These are phyloP conservation scores for Ectropis crepuscularia DNA, from an alignment of 2,888 invertebrate genomes.

Conservation along the genomic window DNA sequence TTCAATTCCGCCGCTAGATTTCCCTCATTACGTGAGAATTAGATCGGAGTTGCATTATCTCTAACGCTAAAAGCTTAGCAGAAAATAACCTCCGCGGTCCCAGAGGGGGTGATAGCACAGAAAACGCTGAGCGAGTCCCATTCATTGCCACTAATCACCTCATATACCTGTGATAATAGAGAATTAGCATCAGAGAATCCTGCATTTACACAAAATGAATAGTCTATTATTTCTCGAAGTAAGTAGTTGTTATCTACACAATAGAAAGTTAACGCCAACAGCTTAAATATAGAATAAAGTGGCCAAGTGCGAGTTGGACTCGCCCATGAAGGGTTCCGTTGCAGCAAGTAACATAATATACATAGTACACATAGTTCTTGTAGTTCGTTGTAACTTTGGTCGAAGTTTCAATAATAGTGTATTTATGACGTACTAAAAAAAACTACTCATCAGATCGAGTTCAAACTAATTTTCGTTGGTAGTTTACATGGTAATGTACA, in stretches of 20 bases:
- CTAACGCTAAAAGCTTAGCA: slow-evolving; percentile 31
- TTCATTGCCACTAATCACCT: slow-evolving; percentile 32
- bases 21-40: slow-evolving; percentile 41
- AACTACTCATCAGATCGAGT: too few species aligned
- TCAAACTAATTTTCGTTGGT: too few species aligned
- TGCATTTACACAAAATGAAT: slow-evolving; percentile 20
- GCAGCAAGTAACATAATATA: too few species aligned
- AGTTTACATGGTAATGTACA: too few species aligned
- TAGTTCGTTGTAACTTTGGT: too few species aligned
- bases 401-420: too few species aligned
- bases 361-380: too few species aligned
- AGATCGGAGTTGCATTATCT: slow-evolving; percentile 39
- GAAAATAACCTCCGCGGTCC: neutral
- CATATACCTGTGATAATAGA: slow-evolving; percentile 31
- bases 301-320: too few species aligned
- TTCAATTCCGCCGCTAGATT: slow-evolving; percentile 40
- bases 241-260: slow-evolving; percentile 4
- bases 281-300: slow-evolving; percentile 31
- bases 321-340: too few species aligned
- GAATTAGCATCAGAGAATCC: slow-evolving; percentile 29
- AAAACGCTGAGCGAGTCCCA: slow-evolving; percentile 21
- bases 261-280: slow-evolving; percentile 17
- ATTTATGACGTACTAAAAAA: too few species aligned
- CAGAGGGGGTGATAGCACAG: slow-evolving; percentile 9
- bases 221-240: slow-evolving; percentile 8